Conservation (phyloP, 2,797 vertebrate genomes). For the Phalanger gymnotis region DNA sequence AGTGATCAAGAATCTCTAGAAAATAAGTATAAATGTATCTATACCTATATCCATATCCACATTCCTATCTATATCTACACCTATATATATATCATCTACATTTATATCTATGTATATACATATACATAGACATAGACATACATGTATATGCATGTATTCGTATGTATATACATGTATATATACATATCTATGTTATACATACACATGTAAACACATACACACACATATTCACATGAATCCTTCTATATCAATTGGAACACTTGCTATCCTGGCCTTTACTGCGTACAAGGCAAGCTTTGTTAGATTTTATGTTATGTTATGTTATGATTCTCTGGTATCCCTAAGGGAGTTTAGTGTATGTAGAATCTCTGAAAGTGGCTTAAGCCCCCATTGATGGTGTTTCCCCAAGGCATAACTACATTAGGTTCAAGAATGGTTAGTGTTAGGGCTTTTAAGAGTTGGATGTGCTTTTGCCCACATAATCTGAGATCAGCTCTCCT, state of each 20-base stretch:
- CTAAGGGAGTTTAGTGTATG: not conserved
- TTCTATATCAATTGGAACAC: not conserved
- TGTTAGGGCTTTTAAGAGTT: not conserved
- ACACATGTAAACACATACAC: not conserved
- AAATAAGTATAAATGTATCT: not conserved
- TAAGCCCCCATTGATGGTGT: not conserved
- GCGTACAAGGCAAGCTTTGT: too few species aligned
- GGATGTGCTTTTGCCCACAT: not conserved
- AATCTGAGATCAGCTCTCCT: not conserved
- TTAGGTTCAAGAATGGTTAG: not conserved
- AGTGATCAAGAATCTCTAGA: not conserved
- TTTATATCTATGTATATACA: not conserved
- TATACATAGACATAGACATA: too few species aligned
- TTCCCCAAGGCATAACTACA: not conserved
- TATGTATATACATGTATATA: too few species aligned
- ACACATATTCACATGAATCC: not conserved
- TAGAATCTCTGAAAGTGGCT: not conserved
- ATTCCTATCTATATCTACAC: not conserved
- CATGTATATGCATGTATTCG: not conserved
- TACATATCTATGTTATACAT: too few species aligned
- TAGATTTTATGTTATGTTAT: not conserved
- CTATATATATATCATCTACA: not conserved
- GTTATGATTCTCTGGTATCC: not conserved
- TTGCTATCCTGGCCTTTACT: not conserved
- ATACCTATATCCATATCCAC: not conserved